Conservation (phyloP, 2,888 invertebrate species). For the Junonia oenone region DNA sequence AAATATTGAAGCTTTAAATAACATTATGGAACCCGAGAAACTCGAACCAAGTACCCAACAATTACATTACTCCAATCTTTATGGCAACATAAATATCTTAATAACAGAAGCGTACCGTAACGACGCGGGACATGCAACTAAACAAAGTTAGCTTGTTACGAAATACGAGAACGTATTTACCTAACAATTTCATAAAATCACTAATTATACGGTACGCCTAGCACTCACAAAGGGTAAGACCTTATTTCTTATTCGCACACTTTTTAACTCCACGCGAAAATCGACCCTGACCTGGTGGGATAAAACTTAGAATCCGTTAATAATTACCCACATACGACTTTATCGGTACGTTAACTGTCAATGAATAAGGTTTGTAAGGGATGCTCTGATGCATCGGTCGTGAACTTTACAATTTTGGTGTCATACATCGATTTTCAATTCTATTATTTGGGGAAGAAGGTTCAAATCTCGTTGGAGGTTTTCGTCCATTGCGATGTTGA, state of each 20-base stretch:
- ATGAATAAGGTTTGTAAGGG: slow-evolving; percentile 69
- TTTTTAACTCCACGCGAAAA: slow-evolving; percentile 29
- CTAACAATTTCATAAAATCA: slow-evolving; percentile 73
- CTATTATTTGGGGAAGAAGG: slow-evolving; percentile 24
- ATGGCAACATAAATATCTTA: slow-evolving; percentile 20
- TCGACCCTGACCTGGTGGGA: slow-evolving; percentile 29
- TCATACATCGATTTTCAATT: slow-evolving; percentile 30
- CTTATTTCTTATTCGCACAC: slow-evolving; percentile 38
- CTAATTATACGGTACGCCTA: slow-evolving; percentile 73
- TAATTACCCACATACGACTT: slow-evolving; percentile 29
- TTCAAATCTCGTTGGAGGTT: slow-evolving; percentile 31
- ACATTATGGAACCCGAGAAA: not conserved
- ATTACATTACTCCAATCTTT: slow-evolving; percentile 20
- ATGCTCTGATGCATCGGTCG: slow-evolving; percentile 62
- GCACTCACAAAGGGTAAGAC: slow-evolving; percentile 61
- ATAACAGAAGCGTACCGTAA: slow-evolving; percentile 20
- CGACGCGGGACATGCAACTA: slow-evolving; percentile 36
- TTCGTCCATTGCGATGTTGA: slow-evolving; percentile 24
- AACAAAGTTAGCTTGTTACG: slow-evolving; percentile 40
- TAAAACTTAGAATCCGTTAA: slow-evolving; percentile 32
- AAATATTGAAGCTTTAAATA: not conserved
- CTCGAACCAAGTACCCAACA: not conserved
- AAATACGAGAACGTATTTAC: slow-evolving; percentile 53
- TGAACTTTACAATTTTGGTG: slow-evolving; percentile 34
- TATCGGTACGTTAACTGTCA: slow-evolving; percentile 36